Conservation (phyloP, 1,140 invertebrate genomes). For the Microplitis mediator region DNA sequence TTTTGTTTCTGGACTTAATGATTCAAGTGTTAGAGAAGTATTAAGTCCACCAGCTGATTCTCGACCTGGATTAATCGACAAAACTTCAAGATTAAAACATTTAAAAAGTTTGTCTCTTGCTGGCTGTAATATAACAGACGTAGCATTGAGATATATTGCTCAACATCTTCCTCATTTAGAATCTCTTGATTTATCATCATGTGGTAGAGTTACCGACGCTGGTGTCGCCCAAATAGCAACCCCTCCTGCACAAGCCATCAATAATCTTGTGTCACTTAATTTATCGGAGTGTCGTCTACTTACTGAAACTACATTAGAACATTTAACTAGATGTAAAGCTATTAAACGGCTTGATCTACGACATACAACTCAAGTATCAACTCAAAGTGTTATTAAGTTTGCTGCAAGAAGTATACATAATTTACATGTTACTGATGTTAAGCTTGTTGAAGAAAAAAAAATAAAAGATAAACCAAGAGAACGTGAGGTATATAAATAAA, state of each 20-base stretch:
- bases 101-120: constrained; percentile 77
- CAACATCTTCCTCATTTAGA: constrained; percentile 77
- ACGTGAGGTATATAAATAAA: constrained; percentile 26
- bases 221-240: constrained; percentile 84
- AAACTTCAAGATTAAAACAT: constrained; percentile 79
- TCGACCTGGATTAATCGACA: constrained; percentile 80
- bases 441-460: constrained; percentile 68
- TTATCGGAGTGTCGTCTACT: constrained; percentile 82
- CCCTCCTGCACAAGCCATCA: constrained; percentile 66
- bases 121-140: constrained; percentile 88
- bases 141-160: constrained; percentile 79
- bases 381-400: constrained; percentile 79
- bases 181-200: constrained; percentile 81
- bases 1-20: constrained; percentile 81
- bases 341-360: constrained; percentile 74
- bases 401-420: constrained; percentile 77
- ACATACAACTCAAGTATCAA: constrained; percentile 77
- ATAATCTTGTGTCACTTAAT: constrained; percentile 70
- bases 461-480: constrained; percentile 31
- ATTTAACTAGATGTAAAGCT: constrained; percentile 72
- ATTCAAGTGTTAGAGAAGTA: constrained; percentile 81
- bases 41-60: constrained; percentile 85
- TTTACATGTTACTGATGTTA: constrained; percentile 76
- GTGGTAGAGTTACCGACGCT: constrained; percentile 84
- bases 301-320: constrained; percentile 80